These are phyloP conservation scores for Drosophila persimilis DNA, from an alignment of 1,140 invertebrate genomes.

Conservation along the genomic window DNA sequence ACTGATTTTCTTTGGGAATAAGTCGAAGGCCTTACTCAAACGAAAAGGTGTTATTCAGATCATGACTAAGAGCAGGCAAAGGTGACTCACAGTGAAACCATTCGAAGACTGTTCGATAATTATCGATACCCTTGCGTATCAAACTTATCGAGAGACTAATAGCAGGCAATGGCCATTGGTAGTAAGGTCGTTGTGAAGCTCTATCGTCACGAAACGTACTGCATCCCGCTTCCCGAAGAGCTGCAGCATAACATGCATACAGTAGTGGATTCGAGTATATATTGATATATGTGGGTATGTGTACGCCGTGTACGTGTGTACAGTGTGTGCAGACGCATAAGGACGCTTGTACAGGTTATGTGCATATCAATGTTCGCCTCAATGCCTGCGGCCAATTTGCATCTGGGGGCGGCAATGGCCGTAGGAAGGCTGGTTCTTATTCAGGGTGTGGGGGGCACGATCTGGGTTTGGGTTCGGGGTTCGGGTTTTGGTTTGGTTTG, in stretches of 20 bases:
- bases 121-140: no score
- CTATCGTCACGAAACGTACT: neutral
- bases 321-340: neutral
- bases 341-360: conserved; percentile 22
- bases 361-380: conserved; percentile 52
- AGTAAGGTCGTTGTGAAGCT: no score
- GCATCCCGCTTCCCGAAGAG: neutral
- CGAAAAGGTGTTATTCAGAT: no score
- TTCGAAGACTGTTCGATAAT: no score
- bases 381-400: conserved; percentile 72
- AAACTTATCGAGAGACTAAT: no score
- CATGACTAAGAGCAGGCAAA: no score
- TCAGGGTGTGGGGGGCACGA: neutral
- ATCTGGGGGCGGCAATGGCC: conserved; percentile 21
- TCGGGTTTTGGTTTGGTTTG: conserved; percentile 8
- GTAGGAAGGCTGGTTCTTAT: conserved; percentile 12
- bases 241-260: conserved; percentile 9
- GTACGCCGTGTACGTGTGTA: neutral
- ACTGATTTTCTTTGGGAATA: no score
- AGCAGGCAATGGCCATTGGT: no score
- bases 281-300: conserved; percentile 3
- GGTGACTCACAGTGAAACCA: no score
- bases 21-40: no score
- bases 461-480: conserved; percentile 1
- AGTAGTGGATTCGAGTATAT: no score